Evolutionary conservation across 2,797 vertebrate species (phyloP).

Genomic region (Gymnoscopelus microlampas): DNA sequence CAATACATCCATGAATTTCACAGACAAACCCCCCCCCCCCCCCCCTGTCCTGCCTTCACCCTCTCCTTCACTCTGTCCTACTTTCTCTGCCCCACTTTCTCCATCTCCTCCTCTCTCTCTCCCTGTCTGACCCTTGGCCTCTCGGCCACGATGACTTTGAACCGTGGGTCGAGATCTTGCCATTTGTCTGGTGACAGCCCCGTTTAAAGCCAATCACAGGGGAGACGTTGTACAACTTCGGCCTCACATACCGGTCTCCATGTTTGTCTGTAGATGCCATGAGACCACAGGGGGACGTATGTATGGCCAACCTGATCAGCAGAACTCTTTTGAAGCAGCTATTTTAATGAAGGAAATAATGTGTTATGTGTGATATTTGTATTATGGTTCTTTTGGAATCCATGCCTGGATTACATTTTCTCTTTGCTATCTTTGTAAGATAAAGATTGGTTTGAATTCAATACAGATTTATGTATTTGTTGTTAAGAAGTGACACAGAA

Average conservation of each 20-base stretch:
- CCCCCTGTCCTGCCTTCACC: not conserved
- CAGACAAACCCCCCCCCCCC: slow-evolving; percentile 36
- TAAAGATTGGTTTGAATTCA: slow-evolving; percentile 20
- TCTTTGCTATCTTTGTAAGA: slow-evolving; percentile 31
- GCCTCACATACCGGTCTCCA: slow-evolving; percentile 11
- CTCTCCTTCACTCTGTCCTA: slow-evolving; percentile 7
- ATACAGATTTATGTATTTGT: slow-evolving; percentile 27
- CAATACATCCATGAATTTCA: no score
- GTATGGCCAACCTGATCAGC: not conserved
- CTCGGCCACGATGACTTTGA: slow-evolving; percentile 35
- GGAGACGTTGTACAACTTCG: slow-evolving; percentile 41
- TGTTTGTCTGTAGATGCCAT: slow-evolving; percentile 17
- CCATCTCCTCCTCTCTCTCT: not conserved
- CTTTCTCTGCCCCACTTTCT: not conserved
- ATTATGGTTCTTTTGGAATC: slow-evolving; percentile 4
- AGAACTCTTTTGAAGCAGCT: no score
- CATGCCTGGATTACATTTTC: slow-evolving; percentile 4
- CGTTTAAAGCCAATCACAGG: slow-evolving; percentile 46
- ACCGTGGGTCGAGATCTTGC: slow-evolving; percentile 43
- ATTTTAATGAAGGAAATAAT: no score
- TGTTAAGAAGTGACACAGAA: slow-evolving; percentile 18
- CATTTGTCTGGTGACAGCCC: slow-evolving; percentile 37
- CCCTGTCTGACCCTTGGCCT: slow-evolving; percentile 22
- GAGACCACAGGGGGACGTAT: slow-evolving; percentile 10
- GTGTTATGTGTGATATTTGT: not conserved